A percentile compares a stretch with the other conserved stretches of the same genome.
Conservation (phyloP, 2,888 invertebrate genomes). For the Gibbula magus region DNA sequence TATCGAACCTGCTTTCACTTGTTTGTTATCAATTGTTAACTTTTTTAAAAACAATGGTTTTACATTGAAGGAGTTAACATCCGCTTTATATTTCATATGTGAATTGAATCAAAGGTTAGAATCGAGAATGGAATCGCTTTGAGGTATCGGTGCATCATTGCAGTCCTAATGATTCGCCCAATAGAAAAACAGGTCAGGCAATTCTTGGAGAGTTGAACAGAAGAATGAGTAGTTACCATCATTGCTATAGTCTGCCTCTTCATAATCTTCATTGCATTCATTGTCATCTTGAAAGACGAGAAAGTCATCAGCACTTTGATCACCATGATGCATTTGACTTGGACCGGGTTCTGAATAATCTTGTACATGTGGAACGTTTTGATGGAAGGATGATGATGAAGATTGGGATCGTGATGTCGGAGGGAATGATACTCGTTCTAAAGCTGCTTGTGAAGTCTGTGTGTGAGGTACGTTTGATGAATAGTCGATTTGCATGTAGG, state of each 20-base stretch:
- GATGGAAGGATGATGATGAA: not conserved
- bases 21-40: too few relatives aligned
- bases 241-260: constrained; percentile 9
- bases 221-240: not conserved
- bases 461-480: not conserved
- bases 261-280: not conserved
- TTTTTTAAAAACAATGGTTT: too few relatives aligned
- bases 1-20: too few relatives aligned
- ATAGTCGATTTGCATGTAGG: constrained; percentile 3
- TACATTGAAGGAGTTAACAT: too few relatives aligned
- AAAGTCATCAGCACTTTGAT: constrained; percentile 6
- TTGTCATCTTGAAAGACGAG: not conserved
- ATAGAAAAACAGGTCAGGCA: not conserved
- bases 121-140: too few relatives aligned
- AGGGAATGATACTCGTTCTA: not conserved
- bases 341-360: not conserved
- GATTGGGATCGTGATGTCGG: not conserved
- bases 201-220: not conserved
- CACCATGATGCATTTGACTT: not conserved
- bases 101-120: too few relatives aligned
- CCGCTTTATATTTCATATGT: too few relatives aligned
- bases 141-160: too few relatives aligned
- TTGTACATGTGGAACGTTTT: not conserved
- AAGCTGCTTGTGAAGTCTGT: not conserved
- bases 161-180: too few relatives aligned